A percentile compares a stretch with the other conserved stretches of the same genome.
These are phyloP conservation scores for Geotrupes spiniger DNA, from an alignment of 2,888 invertebrate genomes.

Conservation along the genomic window DNA sequence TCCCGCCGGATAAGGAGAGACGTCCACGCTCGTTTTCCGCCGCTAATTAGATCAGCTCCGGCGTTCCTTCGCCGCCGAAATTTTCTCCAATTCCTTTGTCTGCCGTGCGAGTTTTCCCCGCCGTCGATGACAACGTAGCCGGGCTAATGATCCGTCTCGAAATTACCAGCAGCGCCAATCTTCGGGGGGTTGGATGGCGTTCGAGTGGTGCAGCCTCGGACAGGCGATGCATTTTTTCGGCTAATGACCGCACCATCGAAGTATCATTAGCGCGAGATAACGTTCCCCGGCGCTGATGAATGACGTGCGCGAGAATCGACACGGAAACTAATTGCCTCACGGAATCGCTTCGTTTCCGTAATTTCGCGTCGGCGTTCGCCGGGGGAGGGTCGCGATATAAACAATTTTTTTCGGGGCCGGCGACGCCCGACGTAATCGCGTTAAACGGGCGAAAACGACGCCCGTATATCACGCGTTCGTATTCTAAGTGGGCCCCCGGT, in stretches of 20 bases:
- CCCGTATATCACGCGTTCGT: conserved; percentile 43
- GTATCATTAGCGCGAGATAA: conserved; percentile 2
- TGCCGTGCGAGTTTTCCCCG: conserved; percentile 7
- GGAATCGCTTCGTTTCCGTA: too few relatives aligned
- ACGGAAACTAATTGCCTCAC: too few relatives aligned
- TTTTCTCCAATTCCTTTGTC: conserved; percentile 16
- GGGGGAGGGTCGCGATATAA: too few relatives aligned
- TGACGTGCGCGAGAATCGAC: background rate
- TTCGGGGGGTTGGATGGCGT: conserved; percentile 28
- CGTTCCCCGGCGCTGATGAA: background rate
- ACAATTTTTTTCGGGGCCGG: too few relatives aligned
- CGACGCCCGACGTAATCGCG: conserved; percentile 15
- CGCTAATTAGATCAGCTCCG: too few relatives aligned
- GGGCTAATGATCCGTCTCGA: conserved; percentile 35
- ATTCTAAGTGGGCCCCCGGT: conserved; percentile 42
- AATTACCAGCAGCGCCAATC: conserved; percentile 36
- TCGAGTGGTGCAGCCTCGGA: background rate
- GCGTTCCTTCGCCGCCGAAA: background rate
- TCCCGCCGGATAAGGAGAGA: too few relatives aligned
- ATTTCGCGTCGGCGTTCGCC: too few relatives aligned
- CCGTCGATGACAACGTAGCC: conserved; percentile 21
- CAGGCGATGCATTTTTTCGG: conserved; percentile 2
- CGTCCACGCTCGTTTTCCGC: too few relatives aligned
- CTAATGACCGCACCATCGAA: conserved; percentile 5
- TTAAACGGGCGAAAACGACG: conserved; percentile 38